These are phyloP conservation scores for Myathropa florea DNA, from an alignment of 2,888 invertebrate genomes.

Conservation along the genomic window DNA sequence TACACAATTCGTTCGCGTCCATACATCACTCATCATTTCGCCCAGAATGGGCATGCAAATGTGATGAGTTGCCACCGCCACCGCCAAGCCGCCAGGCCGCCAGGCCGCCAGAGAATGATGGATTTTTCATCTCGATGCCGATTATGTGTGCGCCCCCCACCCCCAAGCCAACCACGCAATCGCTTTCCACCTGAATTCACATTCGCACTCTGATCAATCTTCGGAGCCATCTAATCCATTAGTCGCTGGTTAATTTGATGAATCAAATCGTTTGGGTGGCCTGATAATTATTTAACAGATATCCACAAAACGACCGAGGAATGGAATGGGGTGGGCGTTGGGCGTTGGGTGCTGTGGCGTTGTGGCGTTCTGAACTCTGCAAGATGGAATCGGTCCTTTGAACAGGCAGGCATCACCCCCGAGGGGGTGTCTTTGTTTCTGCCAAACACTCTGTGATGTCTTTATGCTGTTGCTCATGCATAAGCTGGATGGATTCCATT, in stretches of 20 bases:
- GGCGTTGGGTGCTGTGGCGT: background rate
- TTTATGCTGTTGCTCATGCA: slow-evolving; percentile 48
- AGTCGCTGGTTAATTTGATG: slow-evolving; percentile 2
- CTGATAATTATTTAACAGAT: background rate
- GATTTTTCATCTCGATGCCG: background rate
- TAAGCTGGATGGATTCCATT: slow-evolving; percentile 36
- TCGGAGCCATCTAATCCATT: slow-evolving; percentile 38
- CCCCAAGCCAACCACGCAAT: too few relatives aligned
- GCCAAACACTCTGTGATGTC: slow-evolving; percentile 41
- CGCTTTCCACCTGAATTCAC: slow-evolving; percentile 17
- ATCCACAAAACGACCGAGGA: background rate
- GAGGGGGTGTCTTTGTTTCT: slow-evolving; percentile 40
- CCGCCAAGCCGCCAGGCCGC: too few relatives aligned
- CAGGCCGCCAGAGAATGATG: background rate
- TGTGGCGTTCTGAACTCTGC: background rate
- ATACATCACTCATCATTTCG: slow-evolving; percentile 17
- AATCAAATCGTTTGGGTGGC: background rate
- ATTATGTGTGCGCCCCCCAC: background rate
- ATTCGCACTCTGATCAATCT: background rate
- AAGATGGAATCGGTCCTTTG: slow-evolving; percentile 18
- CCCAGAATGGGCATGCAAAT: background rate
- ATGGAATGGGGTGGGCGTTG: background rate
- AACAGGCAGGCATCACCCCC: slow-evolving; percentile 14
- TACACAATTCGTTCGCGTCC: slow-evolving; percentile 21
- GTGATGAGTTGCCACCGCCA: background rate